Evolutionary conservation across 37 sponge, comb jelly and placozoan species (phyloP).

Genomic region (Theonella swinhoei): DNA sequence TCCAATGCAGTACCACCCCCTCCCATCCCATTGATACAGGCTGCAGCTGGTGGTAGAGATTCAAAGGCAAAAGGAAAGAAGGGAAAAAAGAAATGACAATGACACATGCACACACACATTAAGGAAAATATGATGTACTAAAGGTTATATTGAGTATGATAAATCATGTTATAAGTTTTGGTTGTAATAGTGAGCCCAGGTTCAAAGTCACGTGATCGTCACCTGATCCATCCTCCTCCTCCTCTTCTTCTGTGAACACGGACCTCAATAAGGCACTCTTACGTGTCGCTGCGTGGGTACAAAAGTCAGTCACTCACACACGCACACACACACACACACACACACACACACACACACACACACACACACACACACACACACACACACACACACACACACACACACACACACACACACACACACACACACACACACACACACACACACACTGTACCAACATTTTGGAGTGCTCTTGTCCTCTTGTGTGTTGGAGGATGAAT

Average conservation of each 20-base stretch:
- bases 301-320: neutral
- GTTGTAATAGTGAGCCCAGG: neutral
- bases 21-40: too few species aligned
- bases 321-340: too few species aligned
- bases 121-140: too few species aligned
- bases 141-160: too few species aligned
- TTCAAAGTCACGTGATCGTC: neutral
- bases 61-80: conserved; percentile 35
- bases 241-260: neutral
- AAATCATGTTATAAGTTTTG: neutral
- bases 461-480: neutral
- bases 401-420: conserved; percentile 20
- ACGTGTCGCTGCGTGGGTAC: neutral
- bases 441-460: neutral
- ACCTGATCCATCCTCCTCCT: neutral
- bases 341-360: too few species aligned
- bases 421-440: conserved; percentile 34
- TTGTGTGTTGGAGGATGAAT: too few species aligned
- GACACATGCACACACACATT: neutral
- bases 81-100: conserved; percentile 20
- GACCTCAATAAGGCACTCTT: neutral
- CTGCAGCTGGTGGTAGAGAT: conserved; percentile 31
- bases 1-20: too few species aligned
- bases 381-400: conserved; percentile 1
- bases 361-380: conserved; percentile 1